Base-by-base conservation (phyloP, 2,888 invertebrate species). In the Mantis religiosa region DNA sequence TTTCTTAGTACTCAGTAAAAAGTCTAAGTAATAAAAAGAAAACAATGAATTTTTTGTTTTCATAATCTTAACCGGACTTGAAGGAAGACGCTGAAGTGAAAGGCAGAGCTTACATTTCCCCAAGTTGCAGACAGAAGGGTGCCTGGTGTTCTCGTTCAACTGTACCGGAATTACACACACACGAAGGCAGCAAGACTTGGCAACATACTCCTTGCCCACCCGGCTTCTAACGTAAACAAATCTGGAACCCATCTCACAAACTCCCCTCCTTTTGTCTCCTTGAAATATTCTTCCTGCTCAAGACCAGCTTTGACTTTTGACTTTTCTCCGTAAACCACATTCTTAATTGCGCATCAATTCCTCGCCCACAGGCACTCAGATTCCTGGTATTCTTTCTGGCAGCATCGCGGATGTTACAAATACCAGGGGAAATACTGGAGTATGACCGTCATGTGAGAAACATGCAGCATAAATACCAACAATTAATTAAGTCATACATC, bases 151-250 rank as follows among this genome's bases (percentile, higher is more conserved):
- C 54, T 71, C 54, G 54, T 71, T 25, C 54, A 71, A 71, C 54
- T 71, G 54, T 71, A 71, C 54, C 54, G 54, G 54, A 71, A 71
- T 71, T 71, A 71, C 54, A 71, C 54, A 71, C 54, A 71, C 54
- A 30, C 2, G 54, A 15, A 71, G 20, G 54, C 54, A 71, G 82
- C 89, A 87, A 90, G 89, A 90, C 90, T 90, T 90, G 90, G 90
- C 90, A 90, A 90, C 90, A 89, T 90, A 85, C 88, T 87, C 89
- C 90, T 71, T 71, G 89, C 90, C 90, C 90, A 90, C 90, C 90
- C 90, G 90, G 90, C 84, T 87, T 88, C 85, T 82, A 85, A 88
- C 89, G 85, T 90, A 90, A 90, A 90, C 90, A 90, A 90, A 89
- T 90, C 90, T 90, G 90, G 89, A 89, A 89, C 89, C 89, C 89